Percentiles rank a stretch among this genome's conserved stretches.
Evolutionary conservation across 2,113 vertebrate genomes (phyloP).

Genomic region (Mandrillus leucophaeus): DNA sequence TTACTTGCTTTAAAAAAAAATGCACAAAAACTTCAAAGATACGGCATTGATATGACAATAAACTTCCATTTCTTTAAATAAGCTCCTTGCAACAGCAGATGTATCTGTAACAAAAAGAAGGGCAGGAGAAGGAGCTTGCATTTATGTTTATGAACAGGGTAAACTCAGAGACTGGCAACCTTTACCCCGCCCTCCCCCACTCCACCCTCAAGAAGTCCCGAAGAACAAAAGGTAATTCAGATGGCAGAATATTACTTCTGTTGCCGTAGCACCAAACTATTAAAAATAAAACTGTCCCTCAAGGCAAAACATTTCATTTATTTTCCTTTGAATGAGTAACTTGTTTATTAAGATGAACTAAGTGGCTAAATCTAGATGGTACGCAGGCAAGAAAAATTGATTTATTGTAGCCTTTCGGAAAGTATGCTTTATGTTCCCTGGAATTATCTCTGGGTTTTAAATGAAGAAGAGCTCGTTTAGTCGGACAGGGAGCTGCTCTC

Average conservation of each 20-base stretch:
- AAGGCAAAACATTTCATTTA: constrained; percentile 85
- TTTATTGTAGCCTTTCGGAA: constrained; percentile 73
- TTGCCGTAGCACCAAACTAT: constrained; percentile 75
- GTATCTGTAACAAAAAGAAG: neutral
- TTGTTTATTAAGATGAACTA: constrained; percentile 84
- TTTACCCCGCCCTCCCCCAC: neutral
- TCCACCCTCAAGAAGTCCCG: constrained; percentile 46
- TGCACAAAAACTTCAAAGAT: neutral
- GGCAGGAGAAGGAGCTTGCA: neutral
- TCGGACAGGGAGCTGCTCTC: neutral
- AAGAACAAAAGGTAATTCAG: constrained; percentile 79
- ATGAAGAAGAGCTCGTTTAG: constrained; percentile 41
- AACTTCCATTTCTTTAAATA: neutral
- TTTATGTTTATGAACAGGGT: neutral
- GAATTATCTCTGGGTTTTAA: constrained; percentile 69
- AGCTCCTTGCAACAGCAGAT: neutral
- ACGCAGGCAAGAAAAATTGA: constrained; percentile 79
- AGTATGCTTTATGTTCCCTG: constrained; percentile 54
- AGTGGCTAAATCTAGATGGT: constrained; percentile 79
- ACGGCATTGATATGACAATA: neutral
- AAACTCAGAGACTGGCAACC: neutral
- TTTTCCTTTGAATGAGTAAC: constrained; percentile 84
- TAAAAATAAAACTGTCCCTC: constrained; percentile 83
- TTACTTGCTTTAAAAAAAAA: neutral
- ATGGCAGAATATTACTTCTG: constrained; percentile 72